Evolutionary conservation across 2,797 vertebrate genomes (phyloP).

Genomic region (Psittacula derbiana): DNA sequence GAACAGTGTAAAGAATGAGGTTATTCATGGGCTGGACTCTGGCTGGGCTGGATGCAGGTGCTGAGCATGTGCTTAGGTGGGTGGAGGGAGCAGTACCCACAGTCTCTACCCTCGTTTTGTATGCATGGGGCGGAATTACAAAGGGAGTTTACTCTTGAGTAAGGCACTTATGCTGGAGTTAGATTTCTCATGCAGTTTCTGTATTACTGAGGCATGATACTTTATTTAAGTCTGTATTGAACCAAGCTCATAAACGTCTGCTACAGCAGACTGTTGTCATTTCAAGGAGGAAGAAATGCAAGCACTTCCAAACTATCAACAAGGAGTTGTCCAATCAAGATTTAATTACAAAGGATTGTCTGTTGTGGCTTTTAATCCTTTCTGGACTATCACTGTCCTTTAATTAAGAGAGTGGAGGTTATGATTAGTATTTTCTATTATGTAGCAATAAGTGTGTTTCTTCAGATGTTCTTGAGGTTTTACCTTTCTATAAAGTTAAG

Average conservation of each 20-base stretch:
- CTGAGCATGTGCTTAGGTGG: not conserved
- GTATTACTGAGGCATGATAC: not conserved
- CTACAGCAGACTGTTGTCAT: not conserved
- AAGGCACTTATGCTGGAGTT: not conserved
- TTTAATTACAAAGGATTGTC: not conserved
- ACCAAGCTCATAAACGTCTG: not conserved
- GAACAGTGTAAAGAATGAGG: not conserved
- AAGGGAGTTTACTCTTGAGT: not conserved
- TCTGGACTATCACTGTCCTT: not conserved
- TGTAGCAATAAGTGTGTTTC: not conserved
- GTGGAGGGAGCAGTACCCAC: not conserved
- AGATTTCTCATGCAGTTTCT: not conserved
- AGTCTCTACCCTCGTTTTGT: not conserved
- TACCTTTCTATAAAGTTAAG: not conserved
- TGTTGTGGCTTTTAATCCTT: constrained; percentile 1
- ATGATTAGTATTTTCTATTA: not conserved
- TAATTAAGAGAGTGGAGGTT: not conserved
- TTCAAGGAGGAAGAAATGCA: no score
- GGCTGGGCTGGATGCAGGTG: not conserved
- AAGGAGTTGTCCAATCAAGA: not conserved
- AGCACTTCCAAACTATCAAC: not conserved
- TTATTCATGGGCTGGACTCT: not conserved
- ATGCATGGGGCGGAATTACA: no score
- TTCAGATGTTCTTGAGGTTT: not conserved
- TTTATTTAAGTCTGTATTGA: not conserved